These are phyloP conservation scores for Drosophila oshimai DNA, from an alignment of 1,140 invertebrate genomes.

Conservation along the genomic window DNA sequence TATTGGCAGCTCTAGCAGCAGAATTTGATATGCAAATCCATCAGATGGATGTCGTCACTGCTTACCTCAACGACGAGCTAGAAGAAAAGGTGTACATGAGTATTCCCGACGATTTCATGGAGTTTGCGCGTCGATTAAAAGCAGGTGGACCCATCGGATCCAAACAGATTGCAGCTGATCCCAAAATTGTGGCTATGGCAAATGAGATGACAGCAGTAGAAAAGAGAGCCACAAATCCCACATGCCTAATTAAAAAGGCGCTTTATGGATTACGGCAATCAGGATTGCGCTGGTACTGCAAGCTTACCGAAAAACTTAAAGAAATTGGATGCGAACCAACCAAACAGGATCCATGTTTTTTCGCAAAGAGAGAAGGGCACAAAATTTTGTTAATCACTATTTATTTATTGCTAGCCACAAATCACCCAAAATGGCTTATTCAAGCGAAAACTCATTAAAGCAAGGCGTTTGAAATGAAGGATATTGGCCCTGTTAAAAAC, in stretches of 20 bases:
- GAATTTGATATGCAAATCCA: constrained; percentile 10
- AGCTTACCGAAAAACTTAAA: constrained; percentile 21
- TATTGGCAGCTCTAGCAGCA: constrained; percentile 1
- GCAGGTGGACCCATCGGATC: too few species aligned
- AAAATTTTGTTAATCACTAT: constrained; percentile 23
- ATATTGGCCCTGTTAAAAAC: background rate
- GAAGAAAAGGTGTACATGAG: constrained; percentile 16
- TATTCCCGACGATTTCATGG: background rate
- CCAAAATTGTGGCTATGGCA: background rate
- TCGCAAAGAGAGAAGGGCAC: constrained; percentile 1
- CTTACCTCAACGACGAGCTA: constrained; percentile 20
- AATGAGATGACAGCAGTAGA: background rate
- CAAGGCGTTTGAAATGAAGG: background rate
- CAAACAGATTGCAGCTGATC: too few species aligned
- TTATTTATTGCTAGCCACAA: constrained; percentile 42
- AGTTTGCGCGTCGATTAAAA: background rate
- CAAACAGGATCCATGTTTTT: constrained; percentile 25
- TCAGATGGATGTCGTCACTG: constrained; percentile 17
- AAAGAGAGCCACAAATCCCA: background rate
- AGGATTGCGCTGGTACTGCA: constrained; percentile 78
- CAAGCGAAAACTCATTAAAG: background rate
- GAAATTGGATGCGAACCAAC: constrained; percentile 24
- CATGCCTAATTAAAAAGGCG: constrained; percentile 68
- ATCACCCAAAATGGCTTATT: constrained; percentile 1
- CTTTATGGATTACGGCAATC: constrained; percentile 83